Evolutionary conservation across 2,797 vertebrate species (phyloP).

Genomic region (Myripristis murdjan): DNA sequence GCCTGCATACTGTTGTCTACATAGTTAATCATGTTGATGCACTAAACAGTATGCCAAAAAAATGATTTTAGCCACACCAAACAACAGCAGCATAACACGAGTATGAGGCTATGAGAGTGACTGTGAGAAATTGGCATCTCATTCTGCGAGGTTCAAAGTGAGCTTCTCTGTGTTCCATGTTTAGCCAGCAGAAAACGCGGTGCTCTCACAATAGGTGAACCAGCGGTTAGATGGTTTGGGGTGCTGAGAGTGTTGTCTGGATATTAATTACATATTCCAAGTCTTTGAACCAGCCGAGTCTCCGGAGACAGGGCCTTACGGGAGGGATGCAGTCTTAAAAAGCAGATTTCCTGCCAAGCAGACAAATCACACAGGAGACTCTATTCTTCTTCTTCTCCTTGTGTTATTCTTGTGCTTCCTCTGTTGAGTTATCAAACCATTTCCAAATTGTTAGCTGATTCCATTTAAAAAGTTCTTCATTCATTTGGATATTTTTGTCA

Average conservation of each 20-base stretch:
- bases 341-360: conserved; percentile 45
- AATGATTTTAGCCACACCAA: background rate
- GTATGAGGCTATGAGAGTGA: background rate
- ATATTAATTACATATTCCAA: conserved; percentile 61
- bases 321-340: conserved; percentile 15
- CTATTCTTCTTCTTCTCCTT: conserved; percentile 17
- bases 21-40: too few species aligned
- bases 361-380: conserved; percentile 39
- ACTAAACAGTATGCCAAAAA: too few species aligned
- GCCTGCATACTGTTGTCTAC: background rate
- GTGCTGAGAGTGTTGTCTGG: conserved; percentile 15
- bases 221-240: conserved; percentile 18
- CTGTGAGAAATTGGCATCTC: conserved; percentile 3
- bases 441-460: conserved; percentile 29
- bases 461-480: conserved; percentile 39
- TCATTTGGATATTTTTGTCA: conserved; percentile 64
- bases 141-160: conserved; percentile 21
- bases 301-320: conserved; percentile 27
- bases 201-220: conserved; percentile 27
- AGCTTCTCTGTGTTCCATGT: conserved; percentile 28
- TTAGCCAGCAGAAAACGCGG: conserved; percentile 2
- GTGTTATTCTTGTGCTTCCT: conserved; percentile 39
- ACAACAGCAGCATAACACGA: background rate
- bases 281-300: conserved; percentile 50
- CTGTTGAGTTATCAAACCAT: conserved; percentile 25